Evolutionary conservation across 2,888 invertebrate species (phyloP).

Genomic region (Standfussiana lucernea): DNA sequence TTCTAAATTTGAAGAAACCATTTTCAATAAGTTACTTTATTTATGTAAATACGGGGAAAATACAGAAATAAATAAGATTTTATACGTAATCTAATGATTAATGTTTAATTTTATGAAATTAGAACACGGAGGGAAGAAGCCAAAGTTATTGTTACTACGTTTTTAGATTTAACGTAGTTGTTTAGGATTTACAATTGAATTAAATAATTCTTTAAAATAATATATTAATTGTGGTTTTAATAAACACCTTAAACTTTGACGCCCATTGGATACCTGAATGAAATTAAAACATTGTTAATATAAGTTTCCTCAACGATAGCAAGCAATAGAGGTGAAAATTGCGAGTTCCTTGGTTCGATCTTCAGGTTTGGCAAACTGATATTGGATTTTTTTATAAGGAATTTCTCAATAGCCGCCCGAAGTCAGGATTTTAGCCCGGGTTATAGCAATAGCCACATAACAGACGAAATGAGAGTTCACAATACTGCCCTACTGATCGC

Average conservation of each 20-base stretch:
- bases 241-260: background rate
- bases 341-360: background rate
- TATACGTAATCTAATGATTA: background rate
- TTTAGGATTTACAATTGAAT: constrained; percentile 2
- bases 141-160: constrained; percentile 38
- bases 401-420: background rate
- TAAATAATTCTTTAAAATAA: background rate
- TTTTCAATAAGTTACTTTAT: constrained; percentile 12
- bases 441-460: background rate
- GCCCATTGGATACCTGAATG: background rate
- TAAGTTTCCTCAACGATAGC: background rate
- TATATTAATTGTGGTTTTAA: background rate
- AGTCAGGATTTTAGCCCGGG: background rate
- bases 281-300: background rate
- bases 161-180: background rate
- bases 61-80: constrained; percentile 5
- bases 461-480: background rate
- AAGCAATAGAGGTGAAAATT: background rate
- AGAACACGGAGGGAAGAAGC: constrained; percentile 17
- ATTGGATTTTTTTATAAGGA: background rate
- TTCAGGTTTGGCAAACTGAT: background rate
- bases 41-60: background rate
- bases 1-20: constrained; percentile 15
- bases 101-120: background rate
- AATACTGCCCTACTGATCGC: too few relatives aligned